phyloP scores from a whole-genome alignment of 1,140 invertebrate genomes.

The Danaus melanippus region DNA sequence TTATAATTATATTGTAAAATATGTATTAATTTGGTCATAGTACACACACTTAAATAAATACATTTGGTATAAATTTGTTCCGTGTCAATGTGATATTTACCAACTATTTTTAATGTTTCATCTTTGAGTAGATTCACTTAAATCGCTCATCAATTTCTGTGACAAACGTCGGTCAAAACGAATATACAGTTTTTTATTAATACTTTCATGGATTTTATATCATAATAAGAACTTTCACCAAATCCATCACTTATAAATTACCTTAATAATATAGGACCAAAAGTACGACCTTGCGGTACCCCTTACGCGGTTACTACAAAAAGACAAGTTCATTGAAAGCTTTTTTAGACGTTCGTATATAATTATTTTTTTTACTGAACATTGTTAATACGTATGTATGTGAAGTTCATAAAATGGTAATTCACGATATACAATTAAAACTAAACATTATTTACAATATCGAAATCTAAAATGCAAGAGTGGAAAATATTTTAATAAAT shows the following conservation, averaged over 20 bases:
- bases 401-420: not conserved
- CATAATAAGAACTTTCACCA: not conserved
- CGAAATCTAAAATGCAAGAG: conserved; percentile 24
- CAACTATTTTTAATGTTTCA: conserved; percentile 7
- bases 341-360: too few relatives aligned
- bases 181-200: not conserved
- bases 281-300: not conserved
- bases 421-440: conserved; percentile 14
- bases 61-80: conserved; percentile 31
- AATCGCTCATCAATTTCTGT: conserved; percentile 7
- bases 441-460: conserved; percentile 38
- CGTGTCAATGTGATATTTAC: conserved; percentile 11
- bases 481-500: conserved; percentile 17
- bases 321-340: not conserved
- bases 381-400: not conserved
- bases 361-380: not conserved
- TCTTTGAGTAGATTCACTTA: conserved; percentile 4
- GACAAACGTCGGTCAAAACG: not conserved
- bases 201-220: conserved; percentile 1
- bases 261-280: conserved; percentile 2
- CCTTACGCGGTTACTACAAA: not conserved
- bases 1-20: conserved; percentile 5
- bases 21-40: conserved; percentile 8
- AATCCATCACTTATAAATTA: not conserved
- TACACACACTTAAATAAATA: conserved; percentile 18